A percentile compares a stretch with the other conserved stretches of the same genome.
phyloP scores from a whole-genome alignment of 53 echinoderm and acorn worm species.

The Stichopus horrens region DNA sequence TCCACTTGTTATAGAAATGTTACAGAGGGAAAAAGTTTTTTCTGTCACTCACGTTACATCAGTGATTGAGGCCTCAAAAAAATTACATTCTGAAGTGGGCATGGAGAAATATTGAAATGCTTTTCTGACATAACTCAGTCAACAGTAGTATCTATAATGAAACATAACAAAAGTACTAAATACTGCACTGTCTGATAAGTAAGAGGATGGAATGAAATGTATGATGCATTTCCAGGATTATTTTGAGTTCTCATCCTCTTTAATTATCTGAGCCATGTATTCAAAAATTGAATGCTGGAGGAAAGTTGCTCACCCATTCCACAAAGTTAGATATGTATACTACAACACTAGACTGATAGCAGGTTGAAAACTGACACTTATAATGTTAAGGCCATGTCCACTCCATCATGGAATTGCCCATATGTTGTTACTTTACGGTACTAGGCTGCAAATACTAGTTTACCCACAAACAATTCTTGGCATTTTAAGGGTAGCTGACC shows the following conservation, averaged over 20 bases:
- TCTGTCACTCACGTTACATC: conserved; percentile 13
- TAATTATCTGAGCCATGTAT: too few relatives aligned
- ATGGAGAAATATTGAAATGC: conserved; percentile 22
- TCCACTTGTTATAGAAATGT: neutral
- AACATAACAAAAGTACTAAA: conserved; percentile 14
- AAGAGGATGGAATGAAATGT: conserved; percentile 30
- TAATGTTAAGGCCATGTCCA: neutral
- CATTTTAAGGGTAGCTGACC: too few relatives aligned
- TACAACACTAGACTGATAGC: neutral
- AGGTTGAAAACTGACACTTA: neutral
- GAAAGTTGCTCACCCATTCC: neutral
- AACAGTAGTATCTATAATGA: conserved; percentile 20
- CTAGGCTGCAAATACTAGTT: too few relatives aligned
- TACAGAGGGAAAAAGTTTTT: conserved; percentile 17
- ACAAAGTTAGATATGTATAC: neutral
- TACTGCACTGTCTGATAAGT: conserved; percentile 42
- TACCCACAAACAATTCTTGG: too few relatives aligned
- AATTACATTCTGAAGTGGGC: neutral
- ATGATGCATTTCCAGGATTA: neutral
- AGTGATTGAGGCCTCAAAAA: neutral
- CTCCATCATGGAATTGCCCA: neutral
- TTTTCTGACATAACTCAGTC: neutral
- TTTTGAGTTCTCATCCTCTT: too few relatives aligned
- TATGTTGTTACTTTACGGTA: too few relatives aligned
- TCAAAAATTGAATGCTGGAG: neutral